Evolutionary conservation across 2,888 invertebrate species (phyloP).

Genomic region (Hermaeophaga mercurialis): DNA sequence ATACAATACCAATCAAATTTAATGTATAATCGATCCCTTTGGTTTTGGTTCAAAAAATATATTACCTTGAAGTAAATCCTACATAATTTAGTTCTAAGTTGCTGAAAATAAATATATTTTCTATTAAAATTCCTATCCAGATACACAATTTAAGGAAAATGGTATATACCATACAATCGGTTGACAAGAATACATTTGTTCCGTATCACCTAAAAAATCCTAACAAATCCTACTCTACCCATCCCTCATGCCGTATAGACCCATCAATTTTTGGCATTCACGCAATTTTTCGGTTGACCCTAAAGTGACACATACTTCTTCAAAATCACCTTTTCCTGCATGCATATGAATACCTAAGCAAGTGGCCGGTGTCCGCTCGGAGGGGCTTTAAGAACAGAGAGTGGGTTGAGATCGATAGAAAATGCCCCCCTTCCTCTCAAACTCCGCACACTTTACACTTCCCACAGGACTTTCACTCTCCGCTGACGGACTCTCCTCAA

Average conservation of each 20-base stretch:
- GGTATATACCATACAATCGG: not conserved
- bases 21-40: no score
- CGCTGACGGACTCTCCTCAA: constrained; percentile 44
- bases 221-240: constrained; percentile 21
- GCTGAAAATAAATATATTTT: not conserved
- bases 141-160: not conserved
- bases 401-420: constrained; percentile 54
- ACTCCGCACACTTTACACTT: constrained; percentile 56
- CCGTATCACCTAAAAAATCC: constrained; percentile 16
- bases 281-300: constrained; percentile 34
- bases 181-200: constrained; percentile 21
- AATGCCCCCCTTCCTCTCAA: constrained; percentile 33
- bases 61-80: no score
- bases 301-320: constrained; percentile 32
- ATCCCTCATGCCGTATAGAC: constrained; percentile 18
- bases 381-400: constrained; percentile 50
- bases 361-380: constrained; percentile 53
- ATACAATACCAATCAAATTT: no score
- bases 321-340: constrained; percentile 36
- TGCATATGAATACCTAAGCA: constrained; percentile 57
- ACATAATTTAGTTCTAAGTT: no score
- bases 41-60: no score
- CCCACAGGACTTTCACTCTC: constrained; percentile 61
- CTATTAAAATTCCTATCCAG: not conserved
- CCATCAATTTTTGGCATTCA: constrained; percentile 28